Percentiles rank a stretch among this genome's conserved stretches.
Evolutionary conservation across 2,113 vertebrate species (phyloP).

Genomic region (Mustelus asterias): DNA sequence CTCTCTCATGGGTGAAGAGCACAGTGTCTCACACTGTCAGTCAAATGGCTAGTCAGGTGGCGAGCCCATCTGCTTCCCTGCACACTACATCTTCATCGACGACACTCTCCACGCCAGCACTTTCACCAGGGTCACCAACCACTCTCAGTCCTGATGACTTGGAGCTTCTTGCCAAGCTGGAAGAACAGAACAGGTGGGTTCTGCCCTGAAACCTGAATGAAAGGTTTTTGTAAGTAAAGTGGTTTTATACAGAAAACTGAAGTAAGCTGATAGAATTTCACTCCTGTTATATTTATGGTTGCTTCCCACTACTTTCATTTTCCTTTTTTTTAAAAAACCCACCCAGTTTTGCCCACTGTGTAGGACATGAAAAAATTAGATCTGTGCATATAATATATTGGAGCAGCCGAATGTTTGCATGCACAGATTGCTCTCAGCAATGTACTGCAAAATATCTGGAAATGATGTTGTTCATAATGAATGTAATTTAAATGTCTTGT

Average conservation of each 20-base stretch:
- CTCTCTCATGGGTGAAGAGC: slow-evolving; percentile 99
- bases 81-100: slow-evolving; percentile 76
- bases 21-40: slow-evolving; percentile 91
- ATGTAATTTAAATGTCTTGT: not conserved
- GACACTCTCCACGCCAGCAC: slow-evolving; percentile 72
- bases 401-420: not conserved
- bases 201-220: no score
- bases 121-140: slow-evolving; percentile 75
- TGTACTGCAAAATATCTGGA: not conserved
- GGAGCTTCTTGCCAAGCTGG: slow-evolving; percentile 86
- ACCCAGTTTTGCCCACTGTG: not conserved
- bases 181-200: slow-evolving; percentile 89
- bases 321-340: not conserved
- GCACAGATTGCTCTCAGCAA: not conserved
- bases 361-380: not conserved
- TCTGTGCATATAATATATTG: not conserved
- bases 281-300: not conserved
- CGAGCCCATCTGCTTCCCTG: slow-evolving; percentile 77
- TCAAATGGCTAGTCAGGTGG: slow-evolving; percentile 99
- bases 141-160: slow-evolving; percentile 87
- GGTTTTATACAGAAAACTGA: not conserved
- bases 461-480: not conserved
- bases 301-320: not conserved
- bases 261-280: not conserved
- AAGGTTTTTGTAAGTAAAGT: not conserved